Base-by-base conservation (phyloP, 2,888 invertebrate species). In the Lycophotia porphyrea region DNA sequence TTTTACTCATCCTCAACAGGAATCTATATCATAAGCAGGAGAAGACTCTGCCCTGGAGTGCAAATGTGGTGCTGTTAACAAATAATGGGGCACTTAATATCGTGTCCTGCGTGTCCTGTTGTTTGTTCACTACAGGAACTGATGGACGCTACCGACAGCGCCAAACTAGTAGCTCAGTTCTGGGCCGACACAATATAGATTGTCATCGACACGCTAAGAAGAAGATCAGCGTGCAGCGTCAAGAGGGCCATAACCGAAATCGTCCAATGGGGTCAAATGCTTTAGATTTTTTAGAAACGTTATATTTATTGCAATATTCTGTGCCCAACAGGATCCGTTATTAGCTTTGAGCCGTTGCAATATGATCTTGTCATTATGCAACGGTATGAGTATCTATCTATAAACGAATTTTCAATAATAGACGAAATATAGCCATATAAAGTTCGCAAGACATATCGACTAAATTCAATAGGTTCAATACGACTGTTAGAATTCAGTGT, bases 391-490 rank as follows among this genome's bases (percentile, higher is more conserved):
- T 34, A 34, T 60, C 3, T 31, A 11, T 34, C 5, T 60, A 4
- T 27, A 55, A 1, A 60, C 5, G 13, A 63, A 36, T 39, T 7
- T 15, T 36, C n/a, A n/a, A 8, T 39, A 34, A 60, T 60, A 34
- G 4, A 63, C 18, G 5, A 9, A 39, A n/a, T 39, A 63, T n/a
- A 39, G n/a, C 39, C 27, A 7, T 0, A 47, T 13, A 73, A 21
- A 55, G 24, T 8, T 18, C 27, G 7, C 9, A 39, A 7, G 15
- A 36, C 13, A 36, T 18, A 39, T 27, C 47, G 4, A 42, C 15
- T n/a, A 49, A 39, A 34, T 49, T 80, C 58, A 80, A 60, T 72
- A 49, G n/a, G 24, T 36, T 49, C 73, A 42, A 80, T 61, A 42
- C 9, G 34, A 60, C 34, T 18, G 24, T 76, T 49, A n/a, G 21